Conservation (phyloP, 2,888 invertebrate species). For the Pammene aurita region DNA sequence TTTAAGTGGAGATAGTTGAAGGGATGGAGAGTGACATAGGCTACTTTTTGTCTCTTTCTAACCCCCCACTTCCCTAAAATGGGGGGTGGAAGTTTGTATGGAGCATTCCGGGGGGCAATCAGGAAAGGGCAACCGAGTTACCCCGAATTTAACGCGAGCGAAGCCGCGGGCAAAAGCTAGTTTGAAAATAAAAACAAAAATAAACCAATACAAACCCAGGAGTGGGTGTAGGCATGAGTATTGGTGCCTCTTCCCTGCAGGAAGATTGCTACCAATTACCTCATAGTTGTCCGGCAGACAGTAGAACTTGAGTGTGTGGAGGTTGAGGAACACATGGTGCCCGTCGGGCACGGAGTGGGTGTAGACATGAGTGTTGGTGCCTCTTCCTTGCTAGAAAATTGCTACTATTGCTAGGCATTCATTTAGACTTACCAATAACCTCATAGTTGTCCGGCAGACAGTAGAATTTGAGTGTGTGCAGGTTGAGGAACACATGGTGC, state of each 20-base stretch:
- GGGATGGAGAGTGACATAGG: too few species aligned
- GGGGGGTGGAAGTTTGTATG: too few species aligned
- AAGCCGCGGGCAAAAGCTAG: too few species aligned
- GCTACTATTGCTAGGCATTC: neutral
- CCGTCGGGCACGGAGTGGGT: conserved; percentile 99
- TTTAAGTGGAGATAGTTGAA: too few species aligned
- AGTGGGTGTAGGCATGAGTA: conserved; percentile 99
- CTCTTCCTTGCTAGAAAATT: conserved; percentile 83
- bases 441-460: conserved; percentile 99
- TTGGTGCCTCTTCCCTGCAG: conserved; percentile 96
- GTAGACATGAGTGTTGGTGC: conserved; percentile 99
- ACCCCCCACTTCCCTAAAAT: too few species aligned
- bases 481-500: conserved; percentile 98
- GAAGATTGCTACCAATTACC: conserved; percentile 91
- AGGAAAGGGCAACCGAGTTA: too few species aligned
- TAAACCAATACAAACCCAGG: too few species aligned
- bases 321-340: conserved; percentile 98
- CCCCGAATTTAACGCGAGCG: too few species aligned
- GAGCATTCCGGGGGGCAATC: too few species aligned
- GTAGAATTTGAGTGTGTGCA: conserved; percentile 98
- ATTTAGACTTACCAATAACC: conserved; percentile 90
- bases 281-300: conserved; percentile 99
- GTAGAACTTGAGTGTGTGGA: conserved; percentile 98
- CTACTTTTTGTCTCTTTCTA: too few species aligned
- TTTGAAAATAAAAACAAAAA: too few species aligned